Evolutionary conservation across 2,888 invertebrate species (phyloP).

Genomic region (Apamea anceps): DNA sequence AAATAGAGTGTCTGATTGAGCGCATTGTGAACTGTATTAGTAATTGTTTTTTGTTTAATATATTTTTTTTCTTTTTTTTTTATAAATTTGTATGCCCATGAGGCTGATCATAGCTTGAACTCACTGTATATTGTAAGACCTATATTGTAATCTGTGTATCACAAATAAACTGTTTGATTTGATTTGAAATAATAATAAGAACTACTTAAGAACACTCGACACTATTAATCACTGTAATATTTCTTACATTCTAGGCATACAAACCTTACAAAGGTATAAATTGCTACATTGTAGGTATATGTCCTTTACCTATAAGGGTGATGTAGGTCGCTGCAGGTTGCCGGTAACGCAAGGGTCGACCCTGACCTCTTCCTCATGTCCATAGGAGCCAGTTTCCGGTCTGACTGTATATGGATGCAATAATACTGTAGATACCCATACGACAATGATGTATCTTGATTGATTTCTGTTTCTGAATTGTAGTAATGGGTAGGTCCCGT

Average conservation of each 20-base stretch:
- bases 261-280: conserved; percentile 1
- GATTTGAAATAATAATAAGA: background rate
- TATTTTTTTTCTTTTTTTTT: too few relatives aligned
- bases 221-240: background rate
- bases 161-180: too few relatives aligned
- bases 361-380: conserved; percentile 46
- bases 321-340: conserved; percentile 41
- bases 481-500: background rate
- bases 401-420: background rate
- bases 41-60: too few relatives aligned
- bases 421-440: conserved; percentile 10
- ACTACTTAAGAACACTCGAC: background rate
- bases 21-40: too few relatives aligned
- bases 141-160: too few relatives aligned
- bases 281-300: background rate
- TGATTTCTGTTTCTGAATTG: background rate
- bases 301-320: conserved; percentile 38
- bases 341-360: conserved; percentile 16
- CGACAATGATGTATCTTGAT: background rate
- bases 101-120: too few relatives aligned
- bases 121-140: too few relatives aligned
- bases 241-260: background rate
- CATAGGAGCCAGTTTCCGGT: conserved; percentile 40
- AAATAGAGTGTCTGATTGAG: too few relatives aligned
- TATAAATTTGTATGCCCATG: too few relatives aligned